A percentile compares a stretch with the other conserved stretches of the same genome.
Conservation (phyloP, 2,113 vertebrate genomes). For the Poecilia latipinna region DNA sequence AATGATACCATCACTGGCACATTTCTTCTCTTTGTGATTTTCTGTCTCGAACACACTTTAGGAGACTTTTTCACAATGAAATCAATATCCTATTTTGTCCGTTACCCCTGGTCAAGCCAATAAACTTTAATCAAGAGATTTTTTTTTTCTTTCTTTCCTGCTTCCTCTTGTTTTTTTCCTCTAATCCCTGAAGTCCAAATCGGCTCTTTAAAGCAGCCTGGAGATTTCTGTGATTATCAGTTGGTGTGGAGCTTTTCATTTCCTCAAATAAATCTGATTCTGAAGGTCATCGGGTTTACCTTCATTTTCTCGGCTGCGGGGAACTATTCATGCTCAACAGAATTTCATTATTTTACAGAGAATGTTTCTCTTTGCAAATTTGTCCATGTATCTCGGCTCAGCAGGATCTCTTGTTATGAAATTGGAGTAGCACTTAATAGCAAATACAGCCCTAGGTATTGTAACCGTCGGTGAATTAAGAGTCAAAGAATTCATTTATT, state of each 20-base stretch:
- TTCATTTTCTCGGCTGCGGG: neutral
- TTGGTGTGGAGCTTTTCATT: neutral
- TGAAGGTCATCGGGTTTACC: slow-evolving; percentile 19
- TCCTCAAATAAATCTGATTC: slow-evolving; percentile 7
- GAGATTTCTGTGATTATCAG: neutral
- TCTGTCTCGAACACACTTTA: neutral
- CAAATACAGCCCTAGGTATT: neutral
- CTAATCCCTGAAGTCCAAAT: neutral
- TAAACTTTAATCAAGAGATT: neutral
- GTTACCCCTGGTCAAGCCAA: neutral
- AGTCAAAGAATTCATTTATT: neutral
- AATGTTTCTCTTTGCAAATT: slow-evolving; percentile 3
- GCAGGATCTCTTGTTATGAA: neutral
- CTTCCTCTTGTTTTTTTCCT: slow-evolving; percentile 1
- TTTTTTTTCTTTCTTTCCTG: neutral
- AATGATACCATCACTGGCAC: neutral
- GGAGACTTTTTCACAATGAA: neutral
- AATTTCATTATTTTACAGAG: neutral
- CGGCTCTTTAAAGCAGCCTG: neutral
- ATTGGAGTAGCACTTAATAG: neutral
- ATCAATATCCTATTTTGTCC: neutral
- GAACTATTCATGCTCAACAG: neutral
- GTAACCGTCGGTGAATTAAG: neutral
- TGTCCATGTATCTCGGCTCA: slow-evolving; percentile 1
- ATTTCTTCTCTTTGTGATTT: neutral